Evolutionary conservation across 2,888 invertebrate species (phyloP).

Genomic region (Andrena minutula): DNA sequence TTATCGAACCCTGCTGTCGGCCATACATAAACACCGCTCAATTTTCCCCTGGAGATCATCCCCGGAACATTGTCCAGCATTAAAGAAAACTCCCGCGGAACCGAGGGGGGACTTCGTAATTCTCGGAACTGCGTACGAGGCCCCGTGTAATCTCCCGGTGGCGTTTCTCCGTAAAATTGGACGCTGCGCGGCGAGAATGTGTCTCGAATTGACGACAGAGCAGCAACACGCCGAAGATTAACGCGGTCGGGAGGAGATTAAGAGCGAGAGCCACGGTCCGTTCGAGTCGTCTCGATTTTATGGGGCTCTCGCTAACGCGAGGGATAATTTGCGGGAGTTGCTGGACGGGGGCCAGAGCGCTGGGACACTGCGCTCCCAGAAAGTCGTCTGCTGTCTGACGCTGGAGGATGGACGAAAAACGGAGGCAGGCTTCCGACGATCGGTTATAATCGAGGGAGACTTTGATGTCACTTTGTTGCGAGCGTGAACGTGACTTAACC

Average conservation of each 20-base stretch:
- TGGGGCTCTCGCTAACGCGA: not conserved
- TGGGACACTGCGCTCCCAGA: not conserved
- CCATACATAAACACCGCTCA: not conserved
- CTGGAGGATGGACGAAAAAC: not conserved
- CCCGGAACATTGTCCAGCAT: not conserved
- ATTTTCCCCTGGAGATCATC: not conserved
- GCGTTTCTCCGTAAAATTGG: conserved; percentile 18
- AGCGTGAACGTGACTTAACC: conserved; percentile 24
- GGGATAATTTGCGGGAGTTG: conserved; percentile 13
- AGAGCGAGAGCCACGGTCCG: conserved; percentile 11
- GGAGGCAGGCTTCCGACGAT: not conserved
- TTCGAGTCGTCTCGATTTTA: conserved; percentile 3
- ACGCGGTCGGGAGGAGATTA: conserved; percentile 18
- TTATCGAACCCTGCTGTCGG: not conserved
- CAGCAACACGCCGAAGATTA: not conserved
- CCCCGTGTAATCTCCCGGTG: conserved; percentile 7
- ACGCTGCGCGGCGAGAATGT: conserved; percentile 10
- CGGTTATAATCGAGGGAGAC: conserved; percentile 2
- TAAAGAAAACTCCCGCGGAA: conserved; percentile 8
- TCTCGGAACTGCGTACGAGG: conserved; percentile 1
- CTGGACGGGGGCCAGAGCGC: not conserved
- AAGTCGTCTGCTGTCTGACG: not conserved
- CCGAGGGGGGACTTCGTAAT: conserved; percentile 9
- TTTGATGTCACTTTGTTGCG: conserved; percentile 12
- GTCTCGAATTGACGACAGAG: conserved; percentile 21